Evolutionary conservation across 1,140 invertebrate species (phyloP).

Genomic region (Listronotus bonariensis): DNA sequence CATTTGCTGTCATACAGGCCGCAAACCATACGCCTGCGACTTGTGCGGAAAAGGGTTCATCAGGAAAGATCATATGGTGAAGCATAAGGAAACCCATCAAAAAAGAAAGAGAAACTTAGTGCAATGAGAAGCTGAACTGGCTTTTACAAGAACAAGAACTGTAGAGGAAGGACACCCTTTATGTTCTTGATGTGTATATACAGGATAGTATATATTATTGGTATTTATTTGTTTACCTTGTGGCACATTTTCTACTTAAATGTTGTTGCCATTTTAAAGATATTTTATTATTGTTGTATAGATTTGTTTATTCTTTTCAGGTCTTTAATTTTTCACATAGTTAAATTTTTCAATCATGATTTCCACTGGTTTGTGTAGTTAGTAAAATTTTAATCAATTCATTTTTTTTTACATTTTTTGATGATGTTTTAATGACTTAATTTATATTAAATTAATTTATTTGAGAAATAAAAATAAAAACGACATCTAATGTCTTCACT

Average conservation of each 20-base stretch:
- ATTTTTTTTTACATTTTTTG: too few species aligned
- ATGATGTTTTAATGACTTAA: too few species aligned
- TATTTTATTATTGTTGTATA: slow-evolving; percentile 41
- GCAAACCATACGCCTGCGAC: slow-evolving; percentile 80
- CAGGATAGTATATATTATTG: slow-evolving; percentile 31
- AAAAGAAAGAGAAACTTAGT: slow-evolving; percentile 42
- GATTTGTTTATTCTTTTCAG: slow-evolving; percentile 35
- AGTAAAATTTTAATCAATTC: too few species aligned
- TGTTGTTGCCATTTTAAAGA: slow-evolving; percentile 33
- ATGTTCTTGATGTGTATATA: slow-evolving; percentile 15
- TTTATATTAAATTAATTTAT: too few species aligned
- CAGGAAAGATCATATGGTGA: slow-evolving; percentile 93
- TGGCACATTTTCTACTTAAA: slow-evolving; percentile 40
- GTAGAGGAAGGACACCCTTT: background rate
- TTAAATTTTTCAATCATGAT: slow-evolving; percentile 12
- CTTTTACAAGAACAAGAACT: background rate
- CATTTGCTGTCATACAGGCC: slow-evolving; percentile 81
- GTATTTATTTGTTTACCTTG: slow-evolving; percentile 13
- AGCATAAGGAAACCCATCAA: slow-evolving; percentile 87
- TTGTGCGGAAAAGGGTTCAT: slow-evolving; percentile 89
- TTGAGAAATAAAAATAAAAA: too few species aligned
- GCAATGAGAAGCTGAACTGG: slow-evolving; percentile 25
- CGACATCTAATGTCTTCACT: too few species aligned
- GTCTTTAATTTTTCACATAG: slow-evolving; percentile 14
- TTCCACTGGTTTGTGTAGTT: slow-evolving; percentile 6